Base-by-base conservation (phyloP, 2,888 invertebrate genomes). In the Cheilosia scutellata region DNA sequence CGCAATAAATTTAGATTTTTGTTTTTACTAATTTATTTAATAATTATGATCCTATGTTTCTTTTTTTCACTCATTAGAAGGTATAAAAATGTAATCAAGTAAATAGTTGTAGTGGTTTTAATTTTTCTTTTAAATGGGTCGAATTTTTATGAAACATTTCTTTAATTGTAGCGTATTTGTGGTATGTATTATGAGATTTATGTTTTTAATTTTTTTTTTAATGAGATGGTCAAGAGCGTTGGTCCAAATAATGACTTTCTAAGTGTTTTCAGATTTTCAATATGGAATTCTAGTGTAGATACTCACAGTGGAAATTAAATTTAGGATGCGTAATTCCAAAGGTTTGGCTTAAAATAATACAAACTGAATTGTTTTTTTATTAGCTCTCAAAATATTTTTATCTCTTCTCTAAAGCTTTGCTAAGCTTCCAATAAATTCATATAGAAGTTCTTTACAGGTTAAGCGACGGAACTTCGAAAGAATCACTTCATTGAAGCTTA, bases 31-130 rank as follows among this genome's bases (percentile, higher is more conserved):
- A 62, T 53, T 60, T 49, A 53, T 66, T 55, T 53, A 58, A 55
- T 57, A 40, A 51, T 16, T 47, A 44, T 29, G 62, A 58, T 20
- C 11, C 33, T 40, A 60, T 29, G 29, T 71, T 33, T 78, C 27
- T 62, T 11, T 47, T 20, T 84, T 80, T 84, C 68, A 83, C 63
- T 83, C 78, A 31, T 63, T 65, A 62, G 78, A 65, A 71, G 80
- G 82, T 86, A 86, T 86, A 86, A 76, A 86, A 86, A 68, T 86
- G 71, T 76, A 53, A 58, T 82, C 33, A 62, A 51, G 25, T 75
- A n/a, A 37, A 49, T 75, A 53, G 7, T 49, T 29, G 13, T 60
- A 51, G 20, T 72, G 63, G 29, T 63, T 51, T 40, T 27, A 37
- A 37, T 37, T 47, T 63, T 55, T 44, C 3, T 4, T 1, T 33